A percentile compares a stretch with the other conserved stretches of the same genome.
Conservation (phyloP, 2,888 invertebrate genomes). For the Ennomos quercinarius region DNA sequence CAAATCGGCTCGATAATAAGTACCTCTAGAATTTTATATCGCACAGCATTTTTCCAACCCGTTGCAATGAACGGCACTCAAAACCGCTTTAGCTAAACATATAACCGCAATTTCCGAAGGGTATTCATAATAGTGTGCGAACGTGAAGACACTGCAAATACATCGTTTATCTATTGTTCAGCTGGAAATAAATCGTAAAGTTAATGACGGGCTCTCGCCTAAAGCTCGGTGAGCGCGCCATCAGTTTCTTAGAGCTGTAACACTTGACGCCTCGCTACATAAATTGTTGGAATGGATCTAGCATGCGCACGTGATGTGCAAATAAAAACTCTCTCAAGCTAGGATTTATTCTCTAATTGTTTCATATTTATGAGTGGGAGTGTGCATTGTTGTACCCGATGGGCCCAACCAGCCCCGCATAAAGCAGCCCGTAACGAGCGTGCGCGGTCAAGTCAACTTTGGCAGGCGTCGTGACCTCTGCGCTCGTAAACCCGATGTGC, state of each 20-base stretch:
- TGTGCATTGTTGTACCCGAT: slow-evolving; percentile 69
- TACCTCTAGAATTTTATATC: slow-evolving; percentile 38
- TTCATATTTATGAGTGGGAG: slow-evolving; percentile 71
- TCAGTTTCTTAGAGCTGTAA: slow-evolving; percentile 75
- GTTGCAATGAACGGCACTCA: slow-evolving; percentile 22
- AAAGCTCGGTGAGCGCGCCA: slow-evolving; percentile 64
- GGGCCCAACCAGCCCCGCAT: slow-evolving; percentile 58
- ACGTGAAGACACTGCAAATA: slow-evolving; percentile 47
- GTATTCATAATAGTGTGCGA: slow-evolving; percentile 24
- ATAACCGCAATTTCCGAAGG: slow-evolving; percentile 26
- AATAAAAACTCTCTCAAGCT: slow-evolving; percentile 77
- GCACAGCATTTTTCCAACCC: slow-evolving; percentile 23
- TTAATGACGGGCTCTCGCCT: slow-evolving; percentile 71
- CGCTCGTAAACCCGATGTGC: slow-evolving; percentile 43
- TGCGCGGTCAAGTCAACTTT: slow-evolving; percentile 49
- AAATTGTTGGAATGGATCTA: slow-evolving; percentile 65
- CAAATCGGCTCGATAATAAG: slow-evolving; percentile 54
- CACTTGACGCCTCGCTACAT: slow-evolving; percentile 74
- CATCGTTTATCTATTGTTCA: slow-evolving; percentile 55
- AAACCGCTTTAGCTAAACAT: slow-evolving; percentile 22
- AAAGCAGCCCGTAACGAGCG: slow-evolving; percentile 66
- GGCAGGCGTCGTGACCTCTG: slow-evolving; percentile 62
- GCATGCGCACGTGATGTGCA: slow-evolving; percentile 76
- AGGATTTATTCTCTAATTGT: slow-evolving; percentile 79
- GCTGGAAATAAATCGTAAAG: slow-evolving; percentile 66